Base-by-base conservation (phyloP, 2,888 invertebrate genomes). In the Bibio marci region DNA sequence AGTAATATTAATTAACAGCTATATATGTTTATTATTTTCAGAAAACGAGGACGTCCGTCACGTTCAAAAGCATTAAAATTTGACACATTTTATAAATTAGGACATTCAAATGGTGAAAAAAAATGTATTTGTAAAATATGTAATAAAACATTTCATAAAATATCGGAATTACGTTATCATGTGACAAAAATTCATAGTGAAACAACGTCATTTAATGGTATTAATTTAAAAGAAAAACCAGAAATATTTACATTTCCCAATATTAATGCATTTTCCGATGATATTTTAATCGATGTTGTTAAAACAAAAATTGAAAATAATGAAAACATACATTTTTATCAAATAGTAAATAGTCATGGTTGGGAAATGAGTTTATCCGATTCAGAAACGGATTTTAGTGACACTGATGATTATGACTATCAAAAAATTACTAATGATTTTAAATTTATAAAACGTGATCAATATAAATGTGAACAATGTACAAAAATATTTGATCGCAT, bases 401-500 rank as follows among this genome's bases (percentile, higher is more conserved):
- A 57, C 36, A 27, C 37, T 1, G 49, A 43, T 3, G 30, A 39
- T 4, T 27, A 11, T 13, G 30, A 38, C 10, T 11, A 12, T 4
- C 30, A 3, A 10, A 39, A 1, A 30, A 27, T 8, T 26, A 12
- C 26, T 37, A 41, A 27, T 12, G 44, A 45, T 35, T 4, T 22
- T 22, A 22, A 22, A 6, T 22, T 22, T 22, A 31, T 3, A 10
- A 39, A 1, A 30, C 41, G 30, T 12, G 44, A 44, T 35, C 47
- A 58, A 30, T 51, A 61, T 46, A 51, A 58, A 25, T 67, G 66
- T 45, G 52, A 49, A 8, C 46, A 53, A n/a, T 66, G 66, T 42
- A 57, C 54, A 27, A 56, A 55, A 22, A 48, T 62, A 14, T 61
- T 62, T 45, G 45, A 54, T 5, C 55, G 62, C 0, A 58, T 58